Conservation (phyloP, 2,888 invertebrate species). For the Archips crataeganus region DNA sequence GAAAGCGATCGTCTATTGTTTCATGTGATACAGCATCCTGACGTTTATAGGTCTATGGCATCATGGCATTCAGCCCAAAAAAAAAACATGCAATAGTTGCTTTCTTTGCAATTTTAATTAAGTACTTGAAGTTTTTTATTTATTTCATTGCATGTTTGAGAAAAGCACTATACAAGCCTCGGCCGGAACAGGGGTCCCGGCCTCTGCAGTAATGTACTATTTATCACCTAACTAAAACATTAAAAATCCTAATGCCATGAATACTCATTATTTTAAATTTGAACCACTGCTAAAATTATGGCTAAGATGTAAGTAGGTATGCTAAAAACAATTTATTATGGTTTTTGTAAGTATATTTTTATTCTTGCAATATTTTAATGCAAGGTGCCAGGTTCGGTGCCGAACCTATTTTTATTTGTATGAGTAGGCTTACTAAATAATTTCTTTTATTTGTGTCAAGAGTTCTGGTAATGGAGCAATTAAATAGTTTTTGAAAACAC, state of each 20-base stretch:
- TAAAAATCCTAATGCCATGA: not conserved
- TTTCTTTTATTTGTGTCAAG: not conserved
- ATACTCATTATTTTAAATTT: constrained; percentile 13
- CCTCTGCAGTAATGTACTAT: too few species aligned
- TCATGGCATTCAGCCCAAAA: too few species aligned
- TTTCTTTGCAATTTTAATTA: too few species aligned
- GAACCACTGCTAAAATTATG: not conserved
- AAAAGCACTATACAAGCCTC: too few species aligned
- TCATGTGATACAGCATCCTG: too few species aligned
- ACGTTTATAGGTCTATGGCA: too few species aligned
- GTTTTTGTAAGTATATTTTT: not conserved
- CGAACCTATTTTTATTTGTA: not conserved
- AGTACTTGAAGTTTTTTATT: too few species aligned
- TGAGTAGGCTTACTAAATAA: not conserved
- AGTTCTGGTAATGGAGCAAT: not conserved
- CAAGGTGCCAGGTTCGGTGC: not conserved
- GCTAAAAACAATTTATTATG: not conserved
- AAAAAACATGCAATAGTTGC: too few species aligned
- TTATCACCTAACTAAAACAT: not conserved
- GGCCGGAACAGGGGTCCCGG: too few species aligned
- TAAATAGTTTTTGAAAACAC: not conserved
- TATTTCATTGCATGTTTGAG: too few species aligned
- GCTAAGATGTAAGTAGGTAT: not conserved
- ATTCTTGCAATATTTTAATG: not conserved
- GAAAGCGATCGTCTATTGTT: too few species aligned